phyloP scores from a whole-genome alignment of 1,140 invertebrate species.

The Acyrthosiphon pisum region DNA sequence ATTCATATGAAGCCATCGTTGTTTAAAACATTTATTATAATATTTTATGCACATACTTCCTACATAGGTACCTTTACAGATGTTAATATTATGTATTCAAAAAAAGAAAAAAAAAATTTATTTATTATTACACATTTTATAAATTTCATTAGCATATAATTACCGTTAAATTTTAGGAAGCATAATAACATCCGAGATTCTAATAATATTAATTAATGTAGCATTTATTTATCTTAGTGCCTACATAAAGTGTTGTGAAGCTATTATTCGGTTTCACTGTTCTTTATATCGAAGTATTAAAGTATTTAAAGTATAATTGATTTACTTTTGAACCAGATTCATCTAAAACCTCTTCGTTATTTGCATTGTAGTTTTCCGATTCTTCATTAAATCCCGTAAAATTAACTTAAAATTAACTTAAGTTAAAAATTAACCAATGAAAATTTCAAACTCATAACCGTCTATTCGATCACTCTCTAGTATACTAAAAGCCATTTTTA shows the following conservation, averaged over 20 bases:
- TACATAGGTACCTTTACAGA: neutral
- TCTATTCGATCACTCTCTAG: constrained; percentile 14
- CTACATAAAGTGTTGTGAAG: neutral
- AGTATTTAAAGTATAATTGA: neutral
- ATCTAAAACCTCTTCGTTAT: neutral
- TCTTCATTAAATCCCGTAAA: neutral
- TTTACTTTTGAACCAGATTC: neutral
- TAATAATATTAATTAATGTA: no score
- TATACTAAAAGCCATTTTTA: neutral
- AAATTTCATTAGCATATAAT: no score
- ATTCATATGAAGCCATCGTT: no score
- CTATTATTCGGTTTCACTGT: neutral
- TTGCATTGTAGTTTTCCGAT: neutral
- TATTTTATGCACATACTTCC: neutral
- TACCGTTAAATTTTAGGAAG: no score
- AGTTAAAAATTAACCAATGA: no score
- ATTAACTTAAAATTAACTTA: no score
- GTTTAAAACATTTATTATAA: neutral
- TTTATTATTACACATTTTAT: neutral
- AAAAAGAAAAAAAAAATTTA: neutral
- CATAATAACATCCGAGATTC: no score
- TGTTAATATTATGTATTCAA: neutral
- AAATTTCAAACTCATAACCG: constrained; percentile 26
- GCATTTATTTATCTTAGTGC: no score
- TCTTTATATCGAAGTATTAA: neutral